Evolutionary conservation across 1,140 invertebrate genomes (phyloP).

Genomic region (Procambarus virginalis): DNA sequence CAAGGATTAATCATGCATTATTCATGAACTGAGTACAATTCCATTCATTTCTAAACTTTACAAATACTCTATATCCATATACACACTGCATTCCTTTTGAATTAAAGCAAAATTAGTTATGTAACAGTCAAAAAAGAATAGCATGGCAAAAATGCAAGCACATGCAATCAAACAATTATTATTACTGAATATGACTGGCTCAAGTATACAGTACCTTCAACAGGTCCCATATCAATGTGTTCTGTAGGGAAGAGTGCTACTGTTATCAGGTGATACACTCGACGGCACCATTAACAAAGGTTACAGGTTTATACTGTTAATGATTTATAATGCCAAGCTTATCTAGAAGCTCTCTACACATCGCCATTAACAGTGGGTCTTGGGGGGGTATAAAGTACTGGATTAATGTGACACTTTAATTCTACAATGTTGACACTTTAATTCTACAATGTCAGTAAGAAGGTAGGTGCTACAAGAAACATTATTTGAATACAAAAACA

Average conservation of each 20-base stretch:
- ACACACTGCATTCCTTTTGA: too few relatives aligned
- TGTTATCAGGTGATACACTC: constrained; percentile 9
- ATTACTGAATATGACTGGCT: constrained; percentile 10
- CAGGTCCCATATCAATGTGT: constrained; percentile 61
- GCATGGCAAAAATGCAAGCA: not conserved
- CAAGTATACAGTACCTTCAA: constrained; percentile 56
- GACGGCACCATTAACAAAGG: not conserved
- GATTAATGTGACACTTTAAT: too few relatives aligned
- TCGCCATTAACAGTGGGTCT: not conserved
- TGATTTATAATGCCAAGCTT: not conserved
- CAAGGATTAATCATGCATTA: too few relatives aligned
- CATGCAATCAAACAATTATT: constrained; percentile 34
- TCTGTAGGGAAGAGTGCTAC: constrained; percentile 57
- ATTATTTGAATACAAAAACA: too few relatives aligned
- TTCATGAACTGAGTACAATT: too few relatives aligned
- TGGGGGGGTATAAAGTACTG: too few relatives aligned
- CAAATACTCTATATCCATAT: too few relatives aligned
- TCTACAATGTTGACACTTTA: too few relatives aligned
- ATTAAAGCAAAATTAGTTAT: not conserved
- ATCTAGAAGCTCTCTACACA: not conserved
- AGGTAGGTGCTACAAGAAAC: too few relatives aligned
- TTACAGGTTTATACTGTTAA: constrained; percentile 3
- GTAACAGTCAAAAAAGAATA: not conserved
- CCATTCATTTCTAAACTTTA: too few relatives aligned
- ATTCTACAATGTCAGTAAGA: too few relatives aligned